Conservation (phyloP, 2,888 invertebrate genomes). For the Halocaridina rubra region DNA sequence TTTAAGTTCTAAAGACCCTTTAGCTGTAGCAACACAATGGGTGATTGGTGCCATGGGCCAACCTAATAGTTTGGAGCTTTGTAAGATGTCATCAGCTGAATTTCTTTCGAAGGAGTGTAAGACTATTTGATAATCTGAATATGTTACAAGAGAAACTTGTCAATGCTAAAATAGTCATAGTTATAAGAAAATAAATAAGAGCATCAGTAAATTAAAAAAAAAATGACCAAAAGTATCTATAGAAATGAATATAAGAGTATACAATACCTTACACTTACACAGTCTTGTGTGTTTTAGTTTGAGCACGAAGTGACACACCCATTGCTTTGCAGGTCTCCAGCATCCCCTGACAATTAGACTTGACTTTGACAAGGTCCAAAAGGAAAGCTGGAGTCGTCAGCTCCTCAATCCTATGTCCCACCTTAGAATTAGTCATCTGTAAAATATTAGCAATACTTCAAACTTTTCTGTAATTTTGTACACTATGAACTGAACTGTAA, state of each 20-base stretch:
- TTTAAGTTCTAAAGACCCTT: too few species aligned
- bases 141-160: not conserved
- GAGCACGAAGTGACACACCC: slow-evolving; percentile 67
- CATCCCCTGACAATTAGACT: slow-evolving; percentile 67
- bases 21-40: too few species aligned
- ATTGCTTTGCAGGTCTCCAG: slow-evolving; percentile 65
- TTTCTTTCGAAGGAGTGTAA: too few species aligned
- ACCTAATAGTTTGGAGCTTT: too few species aligned
- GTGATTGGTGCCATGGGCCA: too few species aligned
- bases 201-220: not conserved
- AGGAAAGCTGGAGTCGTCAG: slow-evolving; percentile 63
- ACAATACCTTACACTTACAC: slow-evolving; percentile 62
- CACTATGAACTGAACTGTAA: too few species aligned
- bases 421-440: not conserved
- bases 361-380: slow-evolving; percentile 66
- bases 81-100: too few species aligned
- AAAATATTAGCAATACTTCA: too few species aligned
- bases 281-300: slow-evolving; percentile 69
- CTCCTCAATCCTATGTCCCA: slow-evolving; percentile 8
- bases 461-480: too few species aligned
- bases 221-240: not conserved
- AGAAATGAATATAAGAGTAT: not conserved
- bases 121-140: not conserved
- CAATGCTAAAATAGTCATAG: not conserved
- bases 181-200: not conserved